phyloP scores from a whole-genome alignment of 2,888 invertebrate species.

The Acrobasis repandana region DNA sequence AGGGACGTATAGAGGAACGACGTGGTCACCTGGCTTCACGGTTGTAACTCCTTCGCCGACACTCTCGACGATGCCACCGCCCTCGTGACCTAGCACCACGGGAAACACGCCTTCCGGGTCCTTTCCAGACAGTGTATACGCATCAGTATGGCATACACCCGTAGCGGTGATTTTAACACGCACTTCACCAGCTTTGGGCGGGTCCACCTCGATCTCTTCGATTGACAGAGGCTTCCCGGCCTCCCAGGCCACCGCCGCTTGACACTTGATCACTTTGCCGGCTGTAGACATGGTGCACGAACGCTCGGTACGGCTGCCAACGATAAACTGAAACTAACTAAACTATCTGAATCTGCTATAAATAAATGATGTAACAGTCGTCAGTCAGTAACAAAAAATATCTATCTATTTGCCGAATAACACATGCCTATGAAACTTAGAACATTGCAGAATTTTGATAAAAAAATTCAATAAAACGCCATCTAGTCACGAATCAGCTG shows the following conservation, averaged over 20 bases:
- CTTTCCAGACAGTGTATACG: conserved; percentile 92
- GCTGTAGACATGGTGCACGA: conserved; percentile 64
- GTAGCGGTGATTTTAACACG: conserved; percentile 90
- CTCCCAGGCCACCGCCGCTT: conserved; percentile 98
- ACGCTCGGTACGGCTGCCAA: conserved; percentile 38
- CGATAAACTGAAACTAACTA: conserved; percentile 41
- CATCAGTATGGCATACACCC: conserved; percentile 96
- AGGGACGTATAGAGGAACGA: conserved; percentile 98
- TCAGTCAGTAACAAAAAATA: too few relatives aligned
- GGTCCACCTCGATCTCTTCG: conserved; percentile 96
- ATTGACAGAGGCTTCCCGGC: conserved; percentile 93
- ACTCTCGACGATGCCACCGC: conserved; percentile 98
- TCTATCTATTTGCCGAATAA: too few relatives aligned
- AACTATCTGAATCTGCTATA: background rate
- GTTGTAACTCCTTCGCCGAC: conserved; percentile 95
- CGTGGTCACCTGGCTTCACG: conserved; percentile 96
- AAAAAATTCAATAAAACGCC: too few relatives aligned
- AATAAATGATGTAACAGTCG: too few relatives aligned
- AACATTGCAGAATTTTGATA: too few relatives aligned
- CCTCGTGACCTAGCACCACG: conserved; percentile 97
- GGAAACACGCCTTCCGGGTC: conserved; percentile 97
- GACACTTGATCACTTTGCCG: conserved; percentile 91
- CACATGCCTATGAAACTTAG: too few relatives aligned
- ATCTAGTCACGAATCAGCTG: too few relatives aligned
- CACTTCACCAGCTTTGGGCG: conserved; percentile 97